These are phyloP conservation scores for Oligia fasciuncula DNA, from an alignment of 2,888 invertebrate species.

Conservation along the genomic window DNA sequence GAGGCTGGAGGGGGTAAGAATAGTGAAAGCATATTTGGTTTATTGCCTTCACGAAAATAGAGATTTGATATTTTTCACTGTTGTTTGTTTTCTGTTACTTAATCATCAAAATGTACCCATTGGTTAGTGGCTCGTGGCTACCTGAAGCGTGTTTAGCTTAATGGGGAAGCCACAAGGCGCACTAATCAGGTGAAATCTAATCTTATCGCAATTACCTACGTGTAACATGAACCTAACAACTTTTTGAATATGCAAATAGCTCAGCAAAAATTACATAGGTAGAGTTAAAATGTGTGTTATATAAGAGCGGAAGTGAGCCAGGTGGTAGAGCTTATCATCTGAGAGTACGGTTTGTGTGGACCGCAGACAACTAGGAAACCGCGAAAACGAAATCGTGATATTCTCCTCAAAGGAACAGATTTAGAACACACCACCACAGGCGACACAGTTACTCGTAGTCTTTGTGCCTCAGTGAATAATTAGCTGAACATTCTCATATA, in stretches of 20 bases:
- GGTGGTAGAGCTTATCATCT: conserved; percentile 46
- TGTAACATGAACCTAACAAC: conserved; percentile 38
- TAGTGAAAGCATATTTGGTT: conserved; percentile 75
- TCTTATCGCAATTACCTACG: conserved; percentile 36
- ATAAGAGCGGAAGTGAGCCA: conserved; percentile 59
- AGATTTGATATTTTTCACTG: conserved; percentile 61
- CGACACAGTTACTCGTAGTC: conserved; percentile 10
- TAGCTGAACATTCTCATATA: neutral
- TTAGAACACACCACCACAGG: conserved; percentile 26
- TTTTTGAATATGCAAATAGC: conserved; percentile 54
- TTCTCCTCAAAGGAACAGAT: conserved; percentile 37
- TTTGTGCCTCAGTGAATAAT: conserved; percentile 6
- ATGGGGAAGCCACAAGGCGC: conserved; percentile 33
- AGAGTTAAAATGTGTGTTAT: conserved; percentile 46
- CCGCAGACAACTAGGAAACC: conserved; percentile 61
- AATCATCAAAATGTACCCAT: conserved; percentile 3
- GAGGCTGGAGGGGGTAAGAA: conserved; percentile 62
- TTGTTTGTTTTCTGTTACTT: conserved; percentile 39
- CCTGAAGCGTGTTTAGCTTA: neutral
- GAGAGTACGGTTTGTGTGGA: conserved; percentile 28
- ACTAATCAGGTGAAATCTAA: conserved; percentile 43
- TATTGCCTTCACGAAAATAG: conserved; percentile 69
- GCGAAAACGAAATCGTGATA: conserved; percentile 57
- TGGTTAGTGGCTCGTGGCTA: conserved; percentile 25
- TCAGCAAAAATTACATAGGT: conserved; percentile 39